A percentile compares a stretch with the other conserved stretches of the same genome.
Evolutionary conservation across 2,113 vertebrate genomes (phyloP).

Genomic region (Nothocercus nigrocapillus): DNA sequence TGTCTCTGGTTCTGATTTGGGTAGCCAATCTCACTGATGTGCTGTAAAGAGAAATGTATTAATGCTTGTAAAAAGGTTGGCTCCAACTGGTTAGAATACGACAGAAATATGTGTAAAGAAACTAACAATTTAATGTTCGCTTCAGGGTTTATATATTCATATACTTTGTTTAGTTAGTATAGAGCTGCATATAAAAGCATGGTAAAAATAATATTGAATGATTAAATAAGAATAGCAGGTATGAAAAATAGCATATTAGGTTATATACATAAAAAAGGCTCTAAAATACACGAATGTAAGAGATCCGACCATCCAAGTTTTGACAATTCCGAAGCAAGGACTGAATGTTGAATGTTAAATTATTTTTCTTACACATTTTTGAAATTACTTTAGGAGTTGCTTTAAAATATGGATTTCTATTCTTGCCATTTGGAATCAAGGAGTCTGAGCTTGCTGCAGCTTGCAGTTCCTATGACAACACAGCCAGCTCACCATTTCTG

Average conservation of each 20-base stretch:
- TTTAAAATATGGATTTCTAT: neutral
- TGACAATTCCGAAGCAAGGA: neutral
- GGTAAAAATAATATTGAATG: neutral
- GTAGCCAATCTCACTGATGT: neutral
- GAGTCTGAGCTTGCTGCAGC: neutral
- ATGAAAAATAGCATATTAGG: neutral
- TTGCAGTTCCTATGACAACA: slow-evolving; percentile 57
- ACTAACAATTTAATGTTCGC: neutral
- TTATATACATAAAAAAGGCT: neutral
- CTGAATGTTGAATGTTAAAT: neutral
- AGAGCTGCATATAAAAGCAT: neutral
- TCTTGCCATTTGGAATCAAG: neutral
- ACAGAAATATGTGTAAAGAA: neutral
- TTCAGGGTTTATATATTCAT: neutral
- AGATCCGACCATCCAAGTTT: neutral
- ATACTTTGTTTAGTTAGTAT: neutral
- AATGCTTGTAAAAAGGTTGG: neutral
- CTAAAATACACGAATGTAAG: neutral
- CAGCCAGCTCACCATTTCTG: neutral
- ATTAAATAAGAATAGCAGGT: neutral
- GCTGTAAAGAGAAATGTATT: neutral
- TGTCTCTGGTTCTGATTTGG: neutral
- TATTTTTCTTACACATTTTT: neutral
- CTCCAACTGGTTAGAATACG: neutral
- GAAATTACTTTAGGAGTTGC: neutral